Percentiles rank a stretch among this genome's conserved stretches.
Conservation (phyloP, 2,113 vertebrate genomes). For the Morone chrysops region DNA sequence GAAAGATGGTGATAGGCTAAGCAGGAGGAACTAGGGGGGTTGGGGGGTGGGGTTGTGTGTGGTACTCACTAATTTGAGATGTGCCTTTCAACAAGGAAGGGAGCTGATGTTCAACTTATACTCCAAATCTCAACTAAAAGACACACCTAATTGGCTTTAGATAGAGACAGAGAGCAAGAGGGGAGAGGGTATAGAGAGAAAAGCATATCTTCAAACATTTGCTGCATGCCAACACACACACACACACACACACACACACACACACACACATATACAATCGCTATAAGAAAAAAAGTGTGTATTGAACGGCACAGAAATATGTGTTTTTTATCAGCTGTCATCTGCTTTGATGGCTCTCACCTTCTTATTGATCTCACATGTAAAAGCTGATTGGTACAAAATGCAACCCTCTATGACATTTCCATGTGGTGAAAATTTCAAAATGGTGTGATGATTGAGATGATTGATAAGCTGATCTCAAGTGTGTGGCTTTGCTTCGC, state of each 20-base stretch:
- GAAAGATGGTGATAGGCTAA: slow-evolving; percentile 58
- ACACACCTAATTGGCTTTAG: slow-evolving; percentile 75
- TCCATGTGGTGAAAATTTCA: slow-evolving; percentile 17
- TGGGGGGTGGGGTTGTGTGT: not conserved
- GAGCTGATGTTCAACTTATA: slow-evolving; percentile 75
- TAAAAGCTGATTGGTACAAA: not conserved
- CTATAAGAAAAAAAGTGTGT: not conserved
- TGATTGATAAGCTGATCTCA: slow-evolving; percentile 57
- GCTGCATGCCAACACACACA: too few relatives aligned
- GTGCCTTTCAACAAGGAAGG: slow-evolving; percentile 78
- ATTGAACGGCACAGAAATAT: slow-evolving; percentile 1
- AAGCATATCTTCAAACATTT: slow-evolving; percentile 41
- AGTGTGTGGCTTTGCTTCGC: slow-evolving; percentile 16
- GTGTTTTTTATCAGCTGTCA: slow-evolving; percentile 17
- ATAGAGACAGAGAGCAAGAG: slow-evolving; percentile 40
- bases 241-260: slow-evolving; percentile 9
- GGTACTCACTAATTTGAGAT: slow-evolving; percentile 71
- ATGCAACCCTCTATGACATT: slow-evolving; percentile 38
- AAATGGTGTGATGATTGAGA: slow-evolving; percentile 12
- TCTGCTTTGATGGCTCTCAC: slow-evolving; percentile 55
- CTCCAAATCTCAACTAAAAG: slow-evolving; percentile 74
- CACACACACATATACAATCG: not conserved
- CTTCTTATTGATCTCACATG: slow-evolving; percentile 61
- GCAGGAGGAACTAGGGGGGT: not conserved
- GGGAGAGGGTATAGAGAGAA: not conserved